Evolutionary conservation across 2,113 vertebrate genomes (phyloP), one percentile per base, ranked within the genome.

Genomic region (Mormyrus iriodes): DNA sequence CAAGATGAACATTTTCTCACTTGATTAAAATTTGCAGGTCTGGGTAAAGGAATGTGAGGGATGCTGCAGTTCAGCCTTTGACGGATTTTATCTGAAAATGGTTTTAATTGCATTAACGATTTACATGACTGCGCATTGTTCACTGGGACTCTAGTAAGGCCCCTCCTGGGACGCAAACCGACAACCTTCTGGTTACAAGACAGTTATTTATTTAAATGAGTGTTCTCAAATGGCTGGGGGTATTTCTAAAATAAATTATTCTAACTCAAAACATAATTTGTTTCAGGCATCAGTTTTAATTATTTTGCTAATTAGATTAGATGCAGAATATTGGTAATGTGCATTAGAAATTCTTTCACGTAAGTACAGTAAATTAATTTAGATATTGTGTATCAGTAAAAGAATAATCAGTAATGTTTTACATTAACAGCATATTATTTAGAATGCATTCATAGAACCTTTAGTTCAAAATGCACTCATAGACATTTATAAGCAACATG

Each of bases 221-320:
- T n/a, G 7, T 44, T 48, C 24, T 10, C 21, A 44, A 84, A 84
- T 44, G 44, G 44, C 82, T 84, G 44, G 44, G 39, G 82, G 44
- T 44, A 46, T 46, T 84, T 46, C 44, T 46, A 84, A 24, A 84
- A 82, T 82, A 82, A 42, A 44, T n/a, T 44, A 84, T 46, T 46
- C 46, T 48, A 88, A 91, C 92, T 93, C 93, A 92, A 92, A 90
- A 89, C 91, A 87, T 93, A 91, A 94, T 93, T 95, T 94, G 92
- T 89, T 93, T 46, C 89, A 83, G 91, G 93, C 92, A 92, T 93
- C 91, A 91, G 88, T 89, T 55, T 55, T 53, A 84, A 90, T 92
- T 94, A 92, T 94, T 93, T 92, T 88, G 92, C 91, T 93, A 93
- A 93, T 91, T 93, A 94, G 93, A 94, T 95, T 92, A 92, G 93